Evolutionary conservation across 2,113 vertebrate species (phyloP), one percentile per base, ranked within the genome.

Genomic region (Corythoichthys haematopterus): DNA sequence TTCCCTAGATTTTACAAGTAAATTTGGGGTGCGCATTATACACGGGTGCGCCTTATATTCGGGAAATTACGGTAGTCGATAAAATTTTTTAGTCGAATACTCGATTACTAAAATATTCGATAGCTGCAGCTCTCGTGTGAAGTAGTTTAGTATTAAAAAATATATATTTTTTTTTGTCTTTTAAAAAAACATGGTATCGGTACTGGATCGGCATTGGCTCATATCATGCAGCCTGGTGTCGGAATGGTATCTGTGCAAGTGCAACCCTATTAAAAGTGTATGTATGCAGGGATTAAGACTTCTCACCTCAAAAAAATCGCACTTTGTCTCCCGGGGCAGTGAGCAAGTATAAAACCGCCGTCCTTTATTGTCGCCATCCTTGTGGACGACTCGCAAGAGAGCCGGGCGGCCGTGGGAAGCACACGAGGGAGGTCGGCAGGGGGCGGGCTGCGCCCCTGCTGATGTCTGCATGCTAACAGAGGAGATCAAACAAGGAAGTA

Each of bases 321-420:
- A 99, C 1, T 70, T 91, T 4, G 74, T 82, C 75, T 91, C 90
- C 69, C 84, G 75, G 57, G 94, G 93, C n/a, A 95, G 85, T 35
- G 97, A 84, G 79, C 97, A 98, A 64, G 84, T 69, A 28, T 94
- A 97, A 81, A 98, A 98, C 66, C 80, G 91, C 9, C 96, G 92
- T 79, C 95, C 95, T 70, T 93, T 94, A 89, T 97, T 98, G 59
- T 92, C 92, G 6, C 97, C 95, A 0, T 91, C 89, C 78, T 98
- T 98, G 76, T 81, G 93, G 65, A 97, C 95, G 64, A 94, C 80
- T 52, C 92, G 85, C 72, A 96, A 92, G 75, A 84, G 65, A 47
- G 94, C 92, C 55, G 85, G 89, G 1, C 80, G 87, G 2, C 63
- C 46, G 65, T 99, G 95, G 72, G 89, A 86, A 35, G 66, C 80